Base-by-base conservation (phyloP, 2,797 vertebrate species). In the Anguilla marmorata region DNA sequence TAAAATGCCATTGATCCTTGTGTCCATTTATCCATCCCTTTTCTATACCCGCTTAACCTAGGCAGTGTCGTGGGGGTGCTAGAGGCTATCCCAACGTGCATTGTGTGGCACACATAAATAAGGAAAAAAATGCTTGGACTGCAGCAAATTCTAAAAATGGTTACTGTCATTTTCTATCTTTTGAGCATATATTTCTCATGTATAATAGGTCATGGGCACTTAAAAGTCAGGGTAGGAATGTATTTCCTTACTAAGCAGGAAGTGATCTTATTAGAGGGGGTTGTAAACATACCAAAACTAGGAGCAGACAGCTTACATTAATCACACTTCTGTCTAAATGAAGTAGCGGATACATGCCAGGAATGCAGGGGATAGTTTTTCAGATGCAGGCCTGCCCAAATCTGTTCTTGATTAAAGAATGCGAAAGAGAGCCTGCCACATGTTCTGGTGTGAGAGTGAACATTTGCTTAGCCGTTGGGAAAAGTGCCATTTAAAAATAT, bases 221-320 rank as follows among this genome's bases (percentile, higher is more conserved):
- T 87, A 88, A 90, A 90, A 88, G 85, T 88, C 91, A 92, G 88
- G 85, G 91, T 45, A 93, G 92, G 94, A 94, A 95, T 94, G 93
- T 33, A 92, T 93, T 96, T 96, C 94, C 94, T 91, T 94, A 94
- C 94, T 95, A 92, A 93, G 92, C 94, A 93, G 94, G 93, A 96
- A 94, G 93, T 92, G 90, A 86, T 89, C 89, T 74, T 54, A 88
- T 16, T 74, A 89, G 88, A 37, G 85, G 85, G 27, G 11, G 76
- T 84, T 89, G 86, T 85, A 66, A 85, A 84, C 21, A 88, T 84
- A 87, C 27, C 69, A 41, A 82, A 5, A 63, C 86, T 82, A 83
- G 60, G 86, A 84, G 88, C 86, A n/a, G 85, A 85, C 66, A 85
- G 3, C 41, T 48, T 50, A 5, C 58, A 74, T 85, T 86, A 79